A percentile compares a stretch with the other conserved stretches of the same genome.
Evolutionary conservation across 64 coral and sea anemone genomes (phyloP).

Genomic region (Platygyra sinensis): DNA sequence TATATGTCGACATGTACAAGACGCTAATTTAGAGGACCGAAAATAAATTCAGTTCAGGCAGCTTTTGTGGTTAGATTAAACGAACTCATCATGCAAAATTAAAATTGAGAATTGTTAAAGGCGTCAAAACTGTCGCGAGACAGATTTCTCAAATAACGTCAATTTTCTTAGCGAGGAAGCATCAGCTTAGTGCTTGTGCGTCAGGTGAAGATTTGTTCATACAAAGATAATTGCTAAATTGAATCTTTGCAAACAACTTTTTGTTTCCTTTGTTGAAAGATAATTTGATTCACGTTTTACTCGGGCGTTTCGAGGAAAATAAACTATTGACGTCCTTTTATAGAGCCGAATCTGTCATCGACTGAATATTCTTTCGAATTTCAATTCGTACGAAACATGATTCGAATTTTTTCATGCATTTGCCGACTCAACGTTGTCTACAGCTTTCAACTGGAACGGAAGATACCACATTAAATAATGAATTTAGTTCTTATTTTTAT

Average conservation of each 20-base stretch:
- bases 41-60: neutral
- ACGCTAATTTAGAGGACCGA: neutral
- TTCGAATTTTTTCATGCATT: neutral
- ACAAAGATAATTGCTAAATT: slow-evolving; percentile 41
- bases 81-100: neutral
- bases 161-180: slow-evolving; percentile 24
- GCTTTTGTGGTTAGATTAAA: neutral
- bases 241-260: slow-evolving; percentile 27
- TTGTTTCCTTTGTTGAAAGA: neutral
- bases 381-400: neutral
- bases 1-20: neutral
- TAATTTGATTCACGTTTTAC: slow-evolving; percentile 2
- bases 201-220: slow-evolving; percentile 22
- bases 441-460: neutral
- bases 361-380: neutral
- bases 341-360: neutral
- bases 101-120: neutral
- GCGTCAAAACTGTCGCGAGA: neutral
- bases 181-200: neutral
- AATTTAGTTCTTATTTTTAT: neutral
- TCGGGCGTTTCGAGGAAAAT: neutral
- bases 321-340: neutral
- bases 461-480: neutral
- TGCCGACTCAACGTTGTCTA: neutral
- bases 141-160: neutral